Conservation (phyloP, 2,797 vertebrate species). For the Masticophis lateralis region DNA sequence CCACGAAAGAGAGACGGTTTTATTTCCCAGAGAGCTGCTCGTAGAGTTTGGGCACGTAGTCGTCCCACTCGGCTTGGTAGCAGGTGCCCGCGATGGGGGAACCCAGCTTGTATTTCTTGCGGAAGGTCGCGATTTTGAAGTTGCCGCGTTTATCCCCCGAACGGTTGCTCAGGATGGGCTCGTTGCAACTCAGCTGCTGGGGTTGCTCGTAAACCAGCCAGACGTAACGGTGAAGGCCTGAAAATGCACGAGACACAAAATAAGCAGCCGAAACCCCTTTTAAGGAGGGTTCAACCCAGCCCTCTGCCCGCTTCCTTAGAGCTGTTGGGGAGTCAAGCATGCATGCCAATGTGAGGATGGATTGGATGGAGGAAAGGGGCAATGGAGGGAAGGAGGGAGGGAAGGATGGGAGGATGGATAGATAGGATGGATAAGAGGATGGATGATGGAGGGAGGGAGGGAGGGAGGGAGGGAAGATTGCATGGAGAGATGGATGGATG, state of each 20-base stretch:
- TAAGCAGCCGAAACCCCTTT: background rate
- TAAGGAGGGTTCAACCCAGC: background rate
- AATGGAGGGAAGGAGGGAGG: no score
- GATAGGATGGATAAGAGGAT: no score
- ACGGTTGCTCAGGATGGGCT: constrained; percentile 82
- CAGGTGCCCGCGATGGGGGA: constrained; percentile 85
- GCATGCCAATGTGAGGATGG: background rate
- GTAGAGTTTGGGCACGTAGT: constrained; percentile 92
- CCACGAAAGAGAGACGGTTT: background rate
- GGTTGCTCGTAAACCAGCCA: constrained; percentile 96
- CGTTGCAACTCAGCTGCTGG: constrained; percentile 75
- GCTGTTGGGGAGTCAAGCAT: background rate
- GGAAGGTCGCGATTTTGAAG: constrained; percentile 85
- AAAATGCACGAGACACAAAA: background rate
- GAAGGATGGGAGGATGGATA: no score
- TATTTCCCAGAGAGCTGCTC: constrained; percentile 90
- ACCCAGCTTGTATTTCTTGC: constrained; percentile 85
- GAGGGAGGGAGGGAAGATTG: no score
- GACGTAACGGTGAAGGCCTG: constrained; percentile 94
- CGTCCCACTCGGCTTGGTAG: constrained; percentile 96
- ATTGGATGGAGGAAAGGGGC: background rate
- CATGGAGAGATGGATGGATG: no score
- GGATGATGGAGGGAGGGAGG: no score
- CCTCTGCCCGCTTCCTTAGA: background rate
- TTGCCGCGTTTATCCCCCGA: constrained; percentile 84